phyloP scores from a whole-genome alignment of 2,797 vertebrate genomes.

The Chrosomus eos region DNA sequence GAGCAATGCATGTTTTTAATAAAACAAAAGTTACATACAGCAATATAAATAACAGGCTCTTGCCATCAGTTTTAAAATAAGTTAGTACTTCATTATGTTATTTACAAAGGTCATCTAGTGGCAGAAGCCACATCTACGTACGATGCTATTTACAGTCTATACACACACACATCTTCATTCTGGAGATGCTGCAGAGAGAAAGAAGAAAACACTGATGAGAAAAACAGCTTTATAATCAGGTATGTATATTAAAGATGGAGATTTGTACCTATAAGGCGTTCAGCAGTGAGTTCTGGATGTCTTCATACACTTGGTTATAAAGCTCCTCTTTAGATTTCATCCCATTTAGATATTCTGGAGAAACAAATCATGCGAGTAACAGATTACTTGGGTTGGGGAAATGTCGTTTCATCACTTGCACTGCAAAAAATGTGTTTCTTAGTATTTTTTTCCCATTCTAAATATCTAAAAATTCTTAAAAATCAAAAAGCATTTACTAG shows the following conservation, averaged over 20 bases:
- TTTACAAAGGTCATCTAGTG: slow-evolving; percentile 71
- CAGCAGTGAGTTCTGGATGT: slow-evolving; percentile 86
- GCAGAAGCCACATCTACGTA: slow-evolving; percentile 62
- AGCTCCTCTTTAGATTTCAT: slow-evolving; percentile 82
- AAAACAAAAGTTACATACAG: slow-evolving; percentile 63
- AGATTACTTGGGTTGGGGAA: not conserved
- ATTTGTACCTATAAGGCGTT: slow-evolving; percentile 80
- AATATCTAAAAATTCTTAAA: too few relatives aligned
- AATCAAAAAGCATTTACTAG: too few relatives aligned
- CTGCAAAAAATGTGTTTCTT: too few relatives aligned
- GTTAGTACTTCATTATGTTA: slow-evolving; percentile 61
- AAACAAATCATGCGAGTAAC: not conserved
- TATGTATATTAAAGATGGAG: not conserved
- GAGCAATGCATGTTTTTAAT: slow-evolving; percentile 65
- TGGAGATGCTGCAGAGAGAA: slow-evolving; percentile 69
- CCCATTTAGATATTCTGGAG: slow-evolving; percentile 87
- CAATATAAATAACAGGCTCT: slow-evolving; percentile 71
- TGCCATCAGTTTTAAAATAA: slow-evolving; percentile 69
- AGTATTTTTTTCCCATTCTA: too few relatives aligned
- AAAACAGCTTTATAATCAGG: slow-evolving; percentile 1
- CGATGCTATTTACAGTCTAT: slow-evolving; percentile 86
- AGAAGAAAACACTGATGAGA: slow-evolving; percentile 9
- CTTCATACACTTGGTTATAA: slow-evolving; percentile 81
- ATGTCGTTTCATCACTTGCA: not conserved
- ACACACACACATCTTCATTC: slow-evolving; percentile 73